Percentiles rank a stretch among this genome's conserved stretches.
These are phyloP conservation scores for Salmo trutta DNA, from an alignment of 2,797 vertebrate species.

Conservation along the genomic window DNA sequence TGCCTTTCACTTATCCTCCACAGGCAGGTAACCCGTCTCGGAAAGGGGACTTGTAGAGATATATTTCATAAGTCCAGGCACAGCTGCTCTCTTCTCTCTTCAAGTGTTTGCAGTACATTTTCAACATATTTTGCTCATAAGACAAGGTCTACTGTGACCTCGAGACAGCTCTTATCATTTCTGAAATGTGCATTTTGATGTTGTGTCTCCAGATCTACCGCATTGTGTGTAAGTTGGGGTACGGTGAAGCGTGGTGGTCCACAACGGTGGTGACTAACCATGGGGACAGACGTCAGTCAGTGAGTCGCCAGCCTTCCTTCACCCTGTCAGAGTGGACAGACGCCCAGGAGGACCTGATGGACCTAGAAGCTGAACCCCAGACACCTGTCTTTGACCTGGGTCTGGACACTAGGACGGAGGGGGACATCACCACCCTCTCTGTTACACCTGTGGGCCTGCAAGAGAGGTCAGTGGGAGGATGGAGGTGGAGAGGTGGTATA, in stretches of 20 bases:
- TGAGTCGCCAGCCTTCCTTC: conserved; percentile 96
- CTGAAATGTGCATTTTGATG: neutral
- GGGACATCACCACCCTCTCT: conserved; percentile 85
- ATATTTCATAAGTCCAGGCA: neutral
- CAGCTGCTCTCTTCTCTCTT: neutral
- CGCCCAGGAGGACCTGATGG: conserved; percentile 88
- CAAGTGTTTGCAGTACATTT: neutral
- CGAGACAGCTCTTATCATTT: neutral
- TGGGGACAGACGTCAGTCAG: conserved; percentile 91
- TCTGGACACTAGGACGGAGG: conserved; percentile 85
- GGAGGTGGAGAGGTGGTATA: neutral
- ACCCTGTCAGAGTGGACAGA: conserved; percentile 98
- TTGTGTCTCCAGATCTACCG: conserved; percentile 72
- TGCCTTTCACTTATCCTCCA: neutral
- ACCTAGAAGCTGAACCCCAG: conserved; percentile 87
- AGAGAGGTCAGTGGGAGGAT: conserved; percentile 82
- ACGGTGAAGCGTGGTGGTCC: conserved; percentile 56
- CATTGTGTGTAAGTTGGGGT: conserved; percentile 79
- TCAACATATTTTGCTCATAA: neutral
- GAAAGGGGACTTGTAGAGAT: neutral
- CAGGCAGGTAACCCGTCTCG: neutral
- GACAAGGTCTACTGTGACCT: neutral
- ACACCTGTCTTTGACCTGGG: conserved; percentile 92
- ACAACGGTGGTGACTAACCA: conserved; percentile 60
- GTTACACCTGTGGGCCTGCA: conserved; percentile 95